These are phyloP conservation scores for Ficedula albicollis DNA, from an alignment of 2,797 vertebrate species.

Conservation along the genomic window DNA sequence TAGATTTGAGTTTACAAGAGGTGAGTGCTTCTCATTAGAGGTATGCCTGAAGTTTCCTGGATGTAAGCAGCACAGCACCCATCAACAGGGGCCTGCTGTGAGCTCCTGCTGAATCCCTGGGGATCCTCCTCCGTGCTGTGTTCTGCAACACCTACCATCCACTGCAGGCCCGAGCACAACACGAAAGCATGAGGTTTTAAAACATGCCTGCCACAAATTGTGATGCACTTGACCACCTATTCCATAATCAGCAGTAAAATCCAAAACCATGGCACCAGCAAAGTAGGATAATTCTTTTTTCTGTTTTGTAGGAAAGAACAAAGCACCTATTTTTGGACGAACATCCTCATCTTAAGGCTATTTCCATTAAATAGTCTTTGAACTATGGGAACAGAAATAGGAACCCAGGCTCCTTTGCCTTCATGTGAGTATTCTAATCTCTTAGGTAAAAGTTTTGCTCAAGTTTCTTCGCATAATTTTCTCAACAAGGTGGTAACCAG, in stretches of 20 bases:
- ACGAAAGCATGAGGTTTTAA: neutral
- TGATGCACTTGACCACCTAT: neutral
- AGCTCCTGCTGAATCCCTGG: neutral
- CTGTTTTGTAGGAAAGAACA: neutral
- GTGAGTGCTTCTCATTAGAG: neutral
- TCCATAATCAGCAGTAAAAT: neutral
- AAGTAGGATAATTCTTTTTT: neutral
- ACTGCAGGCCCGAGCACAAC: neutral
- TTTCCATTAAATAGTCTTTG: constrained; percentile 24
- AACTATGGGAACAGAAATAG: neutral
- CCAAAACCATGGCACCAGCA: neutral
- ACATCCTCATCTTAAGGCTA: neutral
- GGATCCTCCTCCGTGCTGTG: neutral
- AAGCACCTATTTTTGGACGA: neutral
- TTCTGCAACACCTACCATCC: neutral
- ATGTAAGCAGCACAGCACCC: neutral
- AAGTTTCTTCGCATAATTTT: neutral
- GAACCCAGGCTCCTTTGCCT: neutral
- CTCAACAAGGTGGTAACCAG: neutral
- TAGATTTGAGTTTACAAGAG: neutral
- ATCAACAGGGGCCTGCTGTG: neutral
- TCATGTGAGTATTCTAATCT: neutral
- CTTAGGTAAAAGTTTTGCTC: neutral
- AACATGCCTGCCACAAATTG: neutral
- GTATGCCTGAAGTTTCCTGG: neutral